Conservation (phyloP, 2,888 invertebrate genomes). For the Athalia rosae region DNA sequence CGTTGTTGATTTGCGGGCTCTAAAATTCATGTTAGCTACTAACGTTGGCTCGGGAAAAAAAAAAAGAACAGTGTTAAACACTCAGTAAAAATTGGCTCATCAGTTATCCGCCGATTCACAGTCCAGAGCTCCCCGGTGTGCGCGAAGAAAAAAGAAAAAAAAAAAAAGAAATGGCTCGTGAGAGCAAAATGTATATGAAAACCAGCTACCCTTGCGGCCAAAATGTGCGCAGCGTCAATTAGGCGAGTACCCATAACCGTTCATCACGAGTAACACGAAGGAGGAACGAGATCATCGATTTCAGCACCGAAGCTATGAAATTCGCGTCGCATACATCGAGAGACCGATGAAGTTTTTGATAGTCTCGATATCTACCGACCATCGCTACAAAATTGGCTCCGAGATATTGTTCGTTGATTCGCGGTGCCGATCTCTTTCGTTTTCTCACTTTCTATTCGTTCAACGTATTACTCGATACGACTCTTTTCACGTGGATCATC, state of each 20-base stretch:
- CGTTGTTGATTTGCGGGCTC: slow-evolving; percentile 7
- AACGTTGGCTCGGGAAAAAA: neutral
- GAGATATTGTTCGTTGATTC: neutral
- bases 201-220: neutral
- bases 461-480: neutral
- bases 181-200: neutral
- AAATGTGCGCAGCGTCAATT: slow-evolving; percentile 6
- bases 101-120: slow-evolving; percentile 30
- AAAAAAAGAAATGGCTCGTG: neutral
- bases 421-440: slow-evolving; percentile 10
- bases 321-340: slow-evolving; percentile 18
- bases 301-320: slow-evolving; percentile 16
- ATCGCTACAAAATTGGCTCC: neutral
- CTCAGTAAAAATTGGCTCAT: slow-evolving; percentile 36
- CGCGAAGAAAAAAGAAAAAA: slow-evolving; percentile 32
- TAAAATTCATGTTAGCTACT: neutral
- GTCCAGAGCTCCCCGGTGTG: neutral
- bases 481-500: neutral
- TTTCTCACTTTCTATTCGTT: neutral
- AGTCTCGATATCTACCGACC: neutral
- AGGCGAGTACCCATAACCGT: slow-evolving; percentile 41
- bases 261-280: slow-evolving; percentile 12
- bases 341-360: slow-evolving; percentile 30
- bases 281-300: slow-evolving; percentile 15
- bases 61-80: slow-evolving; percentile 27